Conservation (phyloP, 2,113 vertebrate species). For the Sialia sialis region DNA sequence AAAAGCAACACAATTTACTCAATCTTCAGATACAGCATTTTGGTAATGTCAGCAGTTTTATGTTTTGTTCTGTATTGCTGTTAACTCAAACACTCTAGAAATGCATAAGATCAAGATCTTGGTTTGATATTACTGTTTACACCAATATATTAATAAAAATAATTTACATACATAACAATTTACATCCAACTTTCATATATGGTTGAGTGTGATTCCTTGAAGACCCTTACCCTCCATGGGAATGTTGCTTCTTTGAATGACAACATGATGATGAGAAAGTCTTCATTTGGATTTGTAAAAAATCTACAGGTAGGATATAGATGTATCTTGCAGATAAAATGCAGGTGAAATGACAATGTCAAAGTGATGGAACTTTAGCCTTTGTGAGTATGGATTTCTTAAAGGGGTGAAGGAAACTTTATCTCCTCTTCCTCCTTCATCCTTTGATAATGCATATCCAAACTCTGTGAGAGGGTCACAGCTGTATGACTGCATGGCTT, state of each 20-base stretch:
- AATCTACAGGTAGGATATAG: not conserved
- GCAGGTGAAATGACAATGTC: not conserved
- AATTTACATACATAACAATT: not conserved
- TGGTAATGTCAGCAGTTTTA: not conserved
- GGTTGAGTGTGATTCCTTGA: not conserved
- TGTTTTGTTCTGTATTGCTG: not conserved
- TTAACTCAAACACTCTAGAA: not conserved
- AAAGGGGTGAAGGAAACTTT: not conserved
- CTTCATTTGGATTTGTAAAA: not conserved
- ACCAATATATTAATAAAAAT: not conserved
- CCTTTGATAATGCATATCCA: accelerated
- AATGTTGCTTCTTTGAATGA: not conserved
- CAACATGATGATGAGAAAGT: not conserved
- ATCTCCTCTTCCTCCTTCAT: not conserved
- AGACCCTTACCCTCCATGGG: not conserved
- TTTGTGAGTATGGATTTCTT: not conserved
- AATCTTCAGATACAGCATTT: not conserved
- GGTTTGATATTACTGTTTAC: not conserved
- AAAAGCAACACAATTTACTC: not conserved
- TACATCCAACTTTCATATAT: not conserved
- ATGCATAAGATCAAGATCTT: not conserved
- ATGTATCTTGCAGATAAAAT: not conserved
- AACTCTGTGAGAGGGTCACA: not conserved
- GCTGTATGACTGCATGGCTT: not conserved
- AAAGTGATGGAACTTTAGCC: not conserved